These are phyloP conservation scores for Drosophila borborema DNA, from an alignment of 2,888 invertebrate species.

Conservation along the genomic window DNA sequence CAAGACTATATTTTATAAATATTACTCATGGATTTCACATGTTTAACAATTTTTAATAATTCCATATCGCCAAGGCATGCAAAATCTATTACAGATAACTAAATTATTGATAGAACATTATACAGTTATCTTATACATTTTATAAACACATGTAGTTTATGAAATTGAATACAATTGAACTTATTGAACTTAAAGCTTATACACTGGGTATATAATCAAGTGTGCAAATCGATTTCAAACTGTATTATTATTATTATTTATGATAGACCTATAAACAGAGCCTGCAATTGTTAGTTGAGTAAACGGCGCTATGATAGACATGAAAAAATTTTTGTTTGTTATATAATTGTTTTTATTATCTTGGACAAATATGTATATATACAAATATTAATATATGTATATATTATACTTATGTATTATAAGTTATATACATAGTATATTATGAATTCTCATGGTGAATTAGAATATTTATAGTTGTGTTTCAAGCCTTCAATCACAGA, in stretches of 20 bases:
- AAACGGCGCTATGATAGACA: background rate
- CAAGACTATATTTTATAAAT: background rate
- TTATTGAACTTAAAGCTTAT: background rate
- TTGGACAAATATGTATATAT: slow-evolving; percentile 16
- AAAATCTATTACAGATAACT: background rate
- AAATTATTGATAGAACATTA: background rate
- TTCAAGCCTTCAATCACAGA: slow-evolving; percentile 8
- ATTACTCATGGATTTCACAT: background rate
- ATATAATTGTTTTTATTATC: slow-evolving; percentile 13
- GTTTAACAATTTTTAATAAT: background rate
- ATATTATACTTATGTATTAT: too few relatives aligned
- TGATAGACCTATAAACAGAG: background rate
- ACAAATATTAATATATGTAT: background rate
- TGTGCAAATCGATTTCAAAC: background rate
- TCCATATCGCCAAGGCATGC: background rate
- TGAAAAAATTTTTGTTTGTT: background rate
- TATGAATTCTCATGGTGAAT: slow-evolving; percentile 45
- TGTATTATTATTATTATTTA: background rate
- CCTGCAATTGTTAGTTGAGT: background rate
- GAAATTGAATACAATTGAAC: background rate
- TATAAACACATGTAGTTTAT: background rate
- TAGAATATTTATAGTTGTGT: slow-evolving; percentile 22
- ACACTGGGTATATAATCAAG: background rate
- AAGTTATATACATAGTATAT: slow-evolving; percentile 1
- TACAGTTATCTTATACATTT: background rate